Percentiles rank a stretch among this genome's conserved stretches.
phyloP scores from a whole-genome alignment of 2,797 vertebrate genomes.

The Prunella strophiata region DNA sequence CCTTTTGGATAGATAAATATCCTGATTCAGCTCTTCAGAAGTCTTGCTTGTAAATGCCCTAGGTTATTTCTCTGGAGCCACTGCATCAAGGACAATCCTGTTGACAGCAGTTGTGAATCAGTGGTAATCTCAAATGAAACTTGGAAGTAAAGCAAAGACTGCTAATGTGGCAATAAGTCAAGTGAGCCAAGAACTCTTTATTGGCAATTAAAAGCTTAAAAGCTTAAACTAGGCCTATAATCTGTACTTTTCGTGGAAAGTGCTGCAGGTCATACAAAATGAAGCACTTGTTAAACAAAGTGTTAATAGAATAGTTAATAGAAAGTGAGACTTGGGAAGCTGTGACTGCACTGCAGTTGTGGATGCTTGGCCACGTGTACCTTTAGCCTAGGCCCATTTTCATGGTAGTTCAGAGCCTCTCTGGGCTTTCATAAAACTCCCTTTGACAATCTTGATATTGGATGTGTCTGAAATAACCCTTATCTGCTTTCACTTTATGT shows the following conservation, averaged over 20 bases:
- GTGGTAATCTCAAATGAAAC: background rate
- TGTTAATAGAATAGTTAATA: background rate
- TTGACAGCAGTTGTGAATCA: background rate
- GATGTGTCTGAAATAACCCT: background rate
- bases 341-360: background rate
- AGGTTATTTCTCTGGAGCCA: background rate
- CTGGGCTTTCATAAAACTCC: background rate
- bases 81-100: background rate
- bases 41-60: background rate
- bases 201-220: conserved; percentile 55
- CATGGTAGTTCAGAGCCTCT: background rate
- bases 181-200: conserved; percentile 16
- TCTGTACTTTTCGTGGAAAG: background rate
- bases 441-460: background rate
- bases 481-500: background rate
- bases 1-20: background rate
- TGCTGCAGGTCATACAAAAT: background rate
- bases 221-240: conserved; percentile 38
- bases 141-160: conserved; percentile 1
- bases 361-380: background rate
- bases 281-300: background rate
- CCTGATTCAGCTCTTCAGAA: background rate
- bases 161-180: background rate
- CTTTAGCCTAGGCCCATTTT: background rate
- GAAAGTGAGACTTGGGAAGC: background rate